These are phyloP conservation scores for Stichopus horrens DNA, from an alignment of 53 echinoderm and acorn worm genomes.

Conservation along the genomic window DNA sequence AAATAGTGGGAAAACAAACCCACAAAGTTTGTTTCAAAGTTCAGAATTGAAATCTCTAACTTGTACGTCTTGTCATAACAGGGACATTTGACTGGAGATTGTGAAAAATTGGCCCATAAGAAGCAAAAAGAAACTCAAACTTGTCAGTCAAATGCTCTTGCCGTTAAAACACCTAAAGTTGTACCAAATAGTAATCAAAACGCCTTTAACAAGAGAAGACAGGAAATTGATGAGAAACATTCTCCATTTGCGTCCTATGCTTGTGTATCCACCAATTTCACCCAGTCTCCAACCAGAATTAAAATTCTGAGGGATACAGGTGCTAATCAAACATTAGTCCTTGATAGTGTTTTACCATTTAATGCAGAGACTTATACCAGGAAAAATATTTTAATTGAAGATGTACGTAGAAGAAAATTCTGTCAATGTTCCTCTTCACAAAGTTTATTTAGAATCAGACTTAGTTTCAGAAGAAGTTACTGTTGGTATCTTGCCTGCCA, in stretches of 20 bases:
- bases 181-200: neutral
- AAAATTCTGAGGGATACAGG: constrained; percentile 34
- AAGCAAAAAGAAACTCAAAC: neutral
- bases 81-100: constrained; percentile 25
- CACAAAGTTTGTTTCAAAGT: neutral
- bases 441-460: constrained; percentile 6
- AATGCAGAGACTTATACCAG: neutral
- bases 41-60: neutral
- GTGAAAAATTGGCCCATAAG: neutral
- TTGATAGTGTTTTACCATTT: constrained; percentile 12
- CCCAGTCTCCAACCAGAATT: neutral
- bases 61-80: neutral
- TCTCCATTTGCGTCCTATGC: neutral
- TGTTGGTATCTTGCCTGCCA: neutral
- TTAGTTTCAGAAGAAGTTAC: neutral
- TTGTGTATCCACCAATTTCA: neutral
- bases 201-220: neutral
- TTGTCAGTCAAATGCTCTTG: neutral
- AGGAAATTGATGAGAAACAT: neutral
- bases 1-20: neutral
- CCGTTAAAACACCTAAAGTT: neutral
- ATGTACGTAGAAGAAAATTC: neutral
- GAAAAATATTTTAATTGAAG: neutral
- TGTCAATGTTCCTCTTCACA: constrained; percentile 12
- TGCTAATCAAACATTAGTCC: neutral